Evolutionary conservation across 2,888 invertebrate species (phyloP), one percentile per base, ranked within the genome.

Genomic region (Drosophila monieri): DNA sequence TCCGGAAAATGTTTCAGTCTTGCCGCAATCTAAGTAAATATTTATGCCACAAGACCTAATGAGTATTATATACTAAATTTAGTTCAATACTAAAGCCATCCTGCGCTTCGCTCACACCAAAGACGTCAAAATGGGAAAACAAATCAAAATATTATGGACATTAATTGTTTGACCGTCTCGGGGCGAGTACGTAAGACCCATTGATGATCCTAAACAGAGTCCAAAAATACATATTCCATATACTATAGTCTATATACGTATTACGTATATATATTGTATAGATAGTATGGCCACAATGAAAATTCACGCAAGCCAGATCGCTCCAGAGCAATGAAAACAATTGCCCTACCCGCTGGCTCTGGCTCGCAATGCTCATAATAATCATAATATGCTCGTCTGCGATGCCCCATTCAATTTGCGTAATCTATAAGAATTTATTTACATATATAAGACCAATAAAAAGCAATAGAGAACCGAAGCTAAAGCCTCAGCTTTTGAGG

Each of bases 381-480:
- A 66, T 78, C 69, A 76, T 78, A 71, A 74, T 61, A 73, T 47
- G 9, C 21, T 23, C 8, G 25, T 67, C 15, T 47, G 39, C 48
- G n/a, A 14, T 23, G 61, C 15, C 59, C 54, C 57, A 61, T 77
- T 70, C 73, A 67, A 78, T 78, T 78, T 78, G 79, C 78, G 79
- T 79, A 78, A 77, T 77, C 78, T 74, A 78, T 76, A 70, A 62
- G 73, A 76, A 73, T 77, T 77, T 77, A 77, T 77, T 77, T 76
- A 44, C 67, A 73, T 62, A 77, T 73, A 75, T 56, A 74, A 73
- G 70, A 67, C 61, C 76, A 67, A 77, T 77, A 70, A 77, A 77
- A 67, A 73, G 48, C 69, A 59, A 75, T 77, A 64, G 73, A 67
- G 69, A 39, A 12, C 25, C 14, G 30, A 60, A 60, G 47, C 46